These are phyloP conservation scores for Pseudorasbora parva DNA, from an alignment of 2,113 vertebrate genomes.

Conservation along the genomic window DNA sequence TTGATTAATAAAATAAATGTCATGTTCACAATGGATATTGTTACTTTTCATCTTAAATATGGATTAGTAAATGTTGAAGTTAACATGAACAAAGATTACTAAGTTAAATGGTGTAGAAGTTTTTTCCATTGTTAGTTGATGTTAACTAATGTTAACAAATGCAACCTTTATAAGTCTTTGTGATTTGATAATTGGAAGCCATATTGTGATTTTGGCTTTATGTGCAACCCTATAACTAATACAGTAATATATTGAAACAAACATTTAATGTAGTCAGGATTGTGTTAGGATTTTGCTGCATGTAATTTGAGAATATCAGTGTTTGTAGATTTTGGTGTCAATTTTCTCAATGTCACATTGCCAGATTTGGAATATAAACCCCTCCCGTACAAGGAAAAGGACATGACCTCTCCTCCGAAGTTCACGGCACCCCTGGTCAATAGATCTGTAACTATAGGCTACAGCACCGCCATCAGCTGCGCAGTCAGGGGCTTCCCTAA, in stretches of 20 bases:
- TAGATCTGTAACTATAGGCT: conserved; percentile 83
- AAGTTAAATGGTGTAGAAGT: too few relatives aligned
- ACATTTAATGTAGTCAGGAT: not conserved
- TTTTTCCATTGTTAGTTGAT: too few relatives aligned
- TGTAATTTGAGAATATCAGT: not conserved
- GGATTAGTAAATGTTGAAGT: too few relatives aligned
- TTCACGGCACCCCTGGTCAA: conserved; percentile 85
- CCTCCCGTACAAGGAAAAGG: conserved; percentile 78
- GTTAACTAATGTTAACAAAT: too few relatives aligned
- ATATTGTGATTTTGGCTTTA: too few relatives aligned
- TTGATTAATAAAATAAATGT: too few relatives aligned
- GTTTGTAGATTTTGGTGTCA: not conserved
- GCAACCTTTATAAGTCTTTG: too few relatives aligned
- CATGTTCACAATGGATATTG: too few relatives aligned
- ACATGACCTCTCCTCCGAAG: conserved; percentile 79
- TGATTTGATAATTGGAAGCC: too few relatives aligned
- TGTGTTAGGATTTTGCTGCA: too few relatives aligned
- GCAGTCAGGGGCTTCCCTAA: conserved; percentile 84
- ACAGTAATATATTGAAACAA: not conserved
- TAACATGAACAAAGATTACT: too few relatives aligned
- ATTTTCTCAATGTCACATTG: not conserved
- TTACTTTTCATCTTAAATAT: too few relatives aligned
- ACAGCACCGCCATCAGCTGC: conserved; percentile 85
- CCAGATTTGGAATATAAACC: conserved; percentile 75
- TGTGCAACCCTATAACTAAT: not conserved